Evolutionary conservation across 2,113 vertebrate species (phyloP).

Genomic region (Caranx ignobilis): DNA sequence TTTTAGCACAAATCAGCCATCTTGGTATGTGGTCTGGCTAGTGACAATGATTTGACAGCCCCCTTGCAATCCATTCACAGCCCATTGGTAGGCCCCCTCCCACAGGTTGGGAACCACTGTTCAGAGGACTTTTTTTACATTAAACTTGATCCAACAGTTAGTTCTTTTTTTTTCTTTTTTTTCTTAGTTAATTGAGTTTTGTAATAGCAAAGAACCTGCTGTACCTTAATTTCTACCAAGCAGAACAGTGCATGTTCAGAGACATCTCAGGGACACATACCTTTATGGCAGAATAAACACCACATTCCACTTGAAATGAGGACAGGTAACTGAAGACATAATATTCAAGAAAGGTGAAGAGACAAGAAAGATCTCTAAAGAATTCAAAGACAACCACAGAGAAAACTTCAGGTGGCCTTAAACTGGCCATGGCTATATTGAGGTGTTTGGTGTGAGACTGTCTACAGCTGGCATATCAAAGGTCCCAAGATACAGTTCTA

Average conservation of each 20-base stretch:
- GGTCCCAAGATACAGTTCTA: conserved; percentile 29
- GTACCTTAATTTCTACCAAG: neutral
- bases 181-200: neutral
- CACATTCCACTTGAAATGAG: neutral
- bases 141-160: no score
- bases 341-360: conserved; percentile 19
- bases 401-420: conserved; percentile 11
- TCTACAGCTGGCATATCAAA: neutral
- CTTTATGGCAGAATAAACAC: neutral
- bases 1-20: no score
- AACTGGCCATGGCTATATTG: neutral
- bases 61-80: no score
- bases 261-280: neutral
- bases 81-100: no score
- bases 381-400: conserved; percentile 25
- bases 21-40: no score
- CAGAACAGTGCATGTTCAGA: neutral
- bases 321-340: conserved; percentile 21
- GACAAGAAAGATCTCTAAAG: conserved; percentile 11
- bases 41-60: no score
- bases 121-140: no score
- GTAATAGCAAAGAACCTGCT: neutral
- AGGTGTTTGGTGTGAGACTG: neutral
- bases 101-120: no score
- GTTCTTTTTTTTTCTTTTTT: no score